A percentile compares a stretch with the other conserved stretches of the same genome.
These are phyloP conservation scores for Vanessa atalanta DNA, from an alignment of 1,140 invertebrate species.

Conservation along the genomic window DNA sequence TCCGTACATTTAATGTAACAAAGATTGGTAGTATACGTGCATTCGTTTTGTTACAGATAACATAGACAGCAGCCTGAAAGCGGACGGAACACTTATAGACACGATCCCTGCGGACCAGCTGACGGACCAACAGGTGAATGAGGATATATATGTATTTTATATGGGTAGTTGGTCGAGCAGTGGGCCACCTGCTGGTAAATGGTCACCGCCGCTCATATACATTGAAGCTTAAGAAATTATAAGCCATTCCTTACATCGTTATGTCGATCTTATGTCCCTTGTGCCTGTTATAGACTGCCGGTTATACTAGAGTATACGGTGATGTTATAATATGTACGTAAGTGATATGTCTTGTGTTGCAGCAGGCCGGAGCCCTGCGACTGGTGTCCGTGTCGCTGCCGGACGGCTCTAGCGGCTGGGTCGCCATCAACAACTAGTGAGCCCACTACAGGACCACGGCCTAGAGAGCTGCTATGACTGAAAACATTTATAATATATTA, in stretches of 20 bases:
- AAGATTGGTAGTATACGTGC: too few species aligned
- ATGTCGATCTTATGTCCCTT: too few species aligned
- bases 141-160: not conserved
- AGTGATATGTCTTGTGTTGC: too few species aligned
- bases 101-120: constrained; percentile 59
- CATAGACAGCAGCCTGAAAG: constrained; percentile 46
- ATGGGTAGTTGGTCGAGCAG: too few species aligned
- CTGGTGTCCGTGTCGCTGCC: constrained; percentile 80
- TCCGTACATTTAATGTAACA: too few species aligned
- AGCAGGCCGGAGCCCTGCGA: constrained; percentile 37
- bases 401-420: constrained; percentile 74
- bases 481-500: not conserved
- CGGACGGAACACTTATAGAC: constrained; percentile 61
- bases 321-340: too few species aligned
- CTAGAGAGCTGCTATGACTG: not conserved
- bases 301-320: too few species aligned
- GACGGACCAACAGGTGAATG: constrained; percentile 56
- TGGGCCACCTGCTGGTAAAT: too few species aligned
- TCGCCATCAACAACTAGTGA: constrained; percentile 51
- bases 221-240: too few species aligned
- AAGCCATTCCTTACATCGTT: too few species aligned
- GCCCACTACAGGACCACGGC: not conserved
- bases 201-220: too few species aligned
- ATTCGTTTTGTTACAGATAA: constrained; percentile 41
- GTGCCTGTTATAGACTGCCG: too few species aligned